Base-by-base conservation (phyloP, 1,140 invertebrate genomes). In the Pollicipes pollicipes region DNA sequence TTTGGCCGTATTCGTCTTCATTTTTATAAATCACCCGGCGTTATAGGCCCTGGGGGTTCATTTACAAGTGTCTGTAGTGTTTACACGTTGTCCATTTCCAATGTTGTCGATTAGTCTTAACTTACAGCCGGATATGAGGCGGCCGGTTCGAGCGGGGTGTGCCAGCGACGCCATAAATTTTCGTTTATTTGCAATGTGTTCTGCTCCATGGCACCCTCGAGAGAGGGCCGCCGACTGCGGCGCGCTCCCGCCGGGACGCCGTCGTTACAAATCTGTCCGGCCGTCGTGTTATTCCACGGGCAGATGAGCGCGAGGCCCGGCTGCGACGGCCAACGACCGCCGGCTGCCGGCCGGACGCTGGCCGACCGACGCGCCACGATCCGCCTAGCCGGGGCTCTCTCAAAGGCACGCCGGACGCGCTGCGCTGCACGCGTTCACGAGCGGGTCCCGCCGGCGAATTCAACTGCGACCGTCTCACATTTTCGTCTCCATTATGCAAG, bases 171-270 rank as follows among this genome's bases (percentile, higher is more conserved):
- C 45, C 45, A 58, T 58, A 58, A 58, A 58, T 58, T 58, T 58
- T 58, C 45, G 45, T 58, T 58, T 58, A 58, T 58, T 58, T 58
- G 45, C 45, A 58, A 58, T 58, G 45, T 58, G 45, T 58, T 58
- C 45, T 10, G 45, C 13, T 58, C 13, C 45, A 58, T 58, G 45
- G 45, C 45, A 21, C 45, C 45, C 45, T 21, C 16, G 45, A 21
- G 45, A 21, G 13, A 21, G 45, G 45, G 13, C 45, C 45, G 45
- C 13, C 10, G 45, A 21, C 45, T 58, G 45, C 45, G 8, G 45
- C 45, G 2, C 2, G 2, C 45, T 21, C 45, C 24, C 45, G 45
- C 13, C 45, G 6, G 45, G 45, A 6, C 45, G 45, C 24, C 21
- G 24, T 58, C 24, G 45, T 10, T 21, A 58, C 45, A 58, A 58